These are phyloP conservation scores for Muraenolepis orangiensis DNA, from an alignment of 2,797 vertebrate genomes.

Conservation along the genomic window DNA sequence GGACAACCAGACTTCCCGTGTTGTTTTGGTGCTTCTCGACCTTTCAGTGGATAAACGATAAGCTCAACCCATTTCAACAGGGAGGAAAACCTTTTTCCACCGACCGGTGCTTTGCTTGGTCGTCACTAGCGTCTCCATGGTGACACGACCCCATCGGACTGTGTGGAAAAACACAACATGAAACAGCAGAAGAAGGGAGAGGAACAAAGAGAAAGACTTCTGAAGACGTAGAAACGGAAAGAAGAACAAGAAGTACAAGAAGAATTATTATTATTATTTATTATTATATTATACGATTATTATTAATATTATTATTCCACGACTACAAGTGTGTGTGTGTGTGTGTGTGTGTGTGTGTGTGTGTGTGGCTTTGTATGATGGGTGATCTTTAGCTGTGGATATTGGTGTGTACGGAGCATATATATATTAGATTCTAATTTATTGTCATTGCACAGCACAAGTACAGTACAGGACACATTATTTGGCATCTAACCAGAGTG, in stretches of 20 bases:
- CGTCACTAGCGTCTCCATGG: background rate
- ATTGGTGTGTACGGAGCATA: background rate
- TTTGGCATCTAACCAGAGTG: too few species aligned
- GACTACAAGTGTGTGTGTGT: background rate
- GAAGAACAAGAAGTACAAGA: too few species aligned
- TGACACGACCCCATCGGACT: too few species aligned
- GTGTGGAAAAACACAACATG: too few species aligned
- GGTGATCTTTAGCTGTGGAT: background rate
- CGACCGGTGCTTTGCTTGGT: background rate
- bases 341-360: slow-evolving; percentile 8
- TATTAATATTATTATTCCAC: too few species aligned
- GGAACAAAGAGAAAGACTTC: background rate
- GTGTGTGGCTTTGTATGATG: background rate
- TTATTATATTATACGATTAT: too few species aligned
- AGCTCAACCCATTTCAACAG: background rate
- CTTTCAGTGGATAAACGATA: background rate
- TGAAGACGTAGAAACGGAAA: background rate
- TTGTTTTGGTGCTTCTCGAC: background rate
- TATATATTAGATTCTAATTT: too few species aligned
- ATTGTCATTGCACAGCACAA: too few species aligned
- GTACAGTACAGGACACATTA: too few species aligned
- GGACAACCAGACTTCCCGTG: background rate
- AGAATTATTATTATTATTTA: too few species aligned
- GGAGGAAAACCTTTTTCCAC: background rate
- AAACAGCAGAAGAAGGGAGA: slow-evolving; percentile 6